Evolutionary conservation across 2,888 invertebrate genomes (phyloP).

Genomic region (Campopleginae sp.): DNA sequence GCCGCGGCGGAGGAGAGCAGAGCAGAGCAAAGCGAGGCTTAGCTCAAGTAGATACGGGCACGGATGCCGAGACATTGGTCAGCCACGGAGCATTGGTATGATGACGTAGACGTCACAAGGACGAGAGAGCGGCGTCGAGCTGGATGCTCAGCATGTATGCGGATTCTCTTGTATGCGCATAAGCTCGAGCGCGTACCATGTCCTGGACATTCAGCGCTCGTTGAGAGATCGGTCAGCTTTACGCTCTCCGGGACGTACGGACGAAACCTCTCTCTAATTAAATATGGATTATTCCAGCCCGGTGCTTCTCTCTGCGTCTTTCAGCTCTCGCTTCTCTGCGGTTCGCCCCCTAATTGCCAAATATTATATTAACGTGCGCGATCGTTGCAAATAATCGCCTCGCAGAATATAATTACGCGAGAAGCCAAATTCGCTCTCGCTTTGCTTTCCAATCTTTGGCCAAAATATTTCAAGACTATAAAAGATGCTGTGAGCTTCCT

Average conservation of each 20-base stretch:
- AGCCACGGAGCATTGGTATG: conserved; percentile 55
- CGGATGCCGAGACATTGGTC: conserved; percentile 40
- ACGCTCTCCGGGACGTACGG: conserved; percentile 39
- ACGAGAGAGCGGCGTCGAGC: conserved; percentile 14
- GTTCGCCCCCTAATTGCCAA: conserved; percentile 72
- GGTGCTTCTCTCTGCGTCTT: conserved; percentile 45
- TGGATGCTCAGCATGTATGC: not conserved
- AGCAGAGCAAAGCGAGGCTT: conserved; percentile 24
- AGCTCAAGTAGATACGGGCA: conserved; percentile 56
- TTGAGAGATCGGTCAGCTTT: conserved; percentile 54
- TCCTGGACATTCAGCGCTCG: conserved; percentile 22
- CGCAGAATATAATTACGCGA: not conserved
- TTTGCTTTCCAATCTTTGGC: not conserved
- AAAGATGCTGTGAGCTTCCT: not conserved
- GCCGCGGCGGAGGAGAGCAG: no score
- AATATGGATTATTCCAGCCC: conserved; percentile 75
- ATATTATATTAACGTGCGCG: conserved; percentile 53
- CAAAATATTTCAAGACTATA: not conserved
- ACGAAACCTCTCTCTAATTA: conserved; percentile 73
- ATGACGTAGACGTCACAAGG: conserved; percentile 43
- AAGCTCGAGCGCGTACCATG: conserved; percentile 22
- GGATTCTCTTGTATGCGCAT: not conserved
- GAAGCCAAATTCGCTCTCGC: not conserved
- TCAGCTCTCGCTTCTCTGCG: conserved; percentile 36
- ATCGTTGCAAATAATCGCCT: not conserved